Base-by-base conservation (phyloP, 1,140 invertebrate genomes). In the Drosophila rhopaloa region DNA sequence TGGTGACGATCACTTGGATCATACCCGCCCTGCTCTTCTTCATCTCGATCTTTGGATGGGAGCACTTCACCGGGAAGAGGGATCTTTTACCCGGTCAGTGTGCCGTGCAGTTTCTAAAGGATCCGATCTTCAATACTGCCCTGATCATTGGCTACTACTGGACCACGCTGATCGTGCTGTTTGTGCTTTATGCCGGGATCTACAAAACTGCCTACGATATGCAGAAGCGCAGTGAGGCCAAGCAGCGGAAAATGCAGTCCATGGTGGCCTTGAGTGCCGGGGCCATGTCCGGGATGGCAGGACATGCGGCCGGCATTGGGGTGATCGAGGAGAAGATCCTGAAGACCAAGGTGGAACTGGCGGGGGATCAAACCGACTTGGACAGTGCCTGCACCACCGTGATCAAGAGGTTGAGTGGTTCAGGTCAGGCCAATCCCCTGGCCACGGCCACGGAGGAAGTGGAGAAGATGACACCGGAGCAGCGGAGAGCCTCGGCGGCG, bases 11-110 rank as follows among this genome's bases (percentile, higher is more conserved):
- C 11, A 99, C 98, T 0, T 99, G 99, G 99, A 97, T 99, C 37
- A 97, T 99, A 62, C 99, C 99, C 5, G 97, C 97, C 1, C 93
- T 99, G 13, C 93, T 99, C 4, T 99, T 99, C 93, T 99, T 99
- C 92, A 98, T 98, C 57, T 98, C 97, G 58, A 99, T 99, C 73
- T 99, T 99, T 90, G 99, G 98, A 32, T 99, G 99, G 98, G 98
- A 99, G 92, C 97, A 98, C 91, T 99, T 99, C 88, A 96, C 98
- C 37, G 98, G 98, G 2, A 97, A 96, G 83, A 93, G 98, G 60
- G 97, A 98, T 83, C 93, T 99, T 16, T 93, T 95, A 65, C 96
- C 97, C 0, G 96, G 97, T 7, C 96, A 98, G 91, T 99, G 99
- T 92, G 97, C 98, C 41, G 99, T 99, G 2, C 98, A 99, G 93